Percentiles rank a stretch among this genome's conserved stretches.
Evolutionary conservation across 2,113 vertebrate genomes (phyloP).

Genomic region (Rostratula benghalensis): DNA sequence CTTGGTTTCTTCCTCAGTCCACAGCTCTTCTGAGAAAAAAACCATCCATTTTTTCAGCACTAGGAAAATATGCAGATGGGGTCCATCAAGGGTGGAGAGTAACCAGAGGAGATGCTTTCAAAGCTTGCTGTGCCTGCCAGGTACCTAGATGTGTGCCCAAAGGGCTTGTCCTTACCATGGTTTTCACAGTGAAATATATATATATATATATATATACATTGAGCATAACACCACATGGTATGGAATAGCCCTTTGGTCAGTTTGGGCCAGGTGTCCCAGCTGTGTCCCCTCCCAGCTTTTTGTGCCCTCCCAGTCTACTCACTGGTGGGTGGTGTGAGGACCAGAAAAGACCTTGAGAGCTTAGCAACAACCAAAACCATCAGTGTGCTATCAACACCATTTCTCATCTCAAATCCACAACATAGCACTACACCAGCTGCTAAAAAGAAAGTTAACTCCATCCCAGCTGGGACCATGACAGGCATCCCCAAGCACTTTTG

Average conservation of each 20-base stretch:
- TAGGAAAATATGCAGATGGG: neutral
- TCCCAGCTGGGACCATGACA: neutral
- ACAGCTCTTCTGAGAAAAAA: neutral
- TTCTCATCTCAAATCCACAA: neutral
- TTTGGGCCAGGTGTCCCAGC: neutral
- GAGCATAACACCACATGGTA: neutral
- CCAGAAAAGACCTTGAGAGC: neutral
- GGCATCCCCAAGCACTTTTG: rapidly evolving
- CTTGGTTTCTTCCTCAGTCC: neutral
- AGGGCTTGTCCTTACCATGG: rapidly evolving
- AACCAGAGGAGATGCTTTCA: neutral
- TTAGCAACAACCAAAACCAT: neutral
- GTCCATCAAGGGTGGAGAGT: neutral
- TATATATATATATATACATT: too few relatives aligned
- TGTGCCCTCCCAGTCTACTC: neutral
- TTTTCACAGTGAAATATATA: neutral
- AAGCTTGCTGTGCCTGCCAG: neutral
- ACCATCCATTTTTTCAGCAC: neutral
- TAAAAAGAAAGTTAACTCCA: neutral
- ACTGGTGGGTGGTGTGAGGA: neutral
- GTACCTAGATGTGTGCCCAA: rapidly evolving
- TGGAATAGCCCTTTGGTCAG: neutral
- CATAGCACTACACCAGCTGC: neutral
- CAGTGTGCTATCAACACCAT: neutral
- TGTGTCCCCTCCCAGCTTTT: neutral